These are phyloP conservation scores for Rotaria macrura DNA, from an alignment of 2,888 invertebrate species.

Conservation along the genomic window DNA sequence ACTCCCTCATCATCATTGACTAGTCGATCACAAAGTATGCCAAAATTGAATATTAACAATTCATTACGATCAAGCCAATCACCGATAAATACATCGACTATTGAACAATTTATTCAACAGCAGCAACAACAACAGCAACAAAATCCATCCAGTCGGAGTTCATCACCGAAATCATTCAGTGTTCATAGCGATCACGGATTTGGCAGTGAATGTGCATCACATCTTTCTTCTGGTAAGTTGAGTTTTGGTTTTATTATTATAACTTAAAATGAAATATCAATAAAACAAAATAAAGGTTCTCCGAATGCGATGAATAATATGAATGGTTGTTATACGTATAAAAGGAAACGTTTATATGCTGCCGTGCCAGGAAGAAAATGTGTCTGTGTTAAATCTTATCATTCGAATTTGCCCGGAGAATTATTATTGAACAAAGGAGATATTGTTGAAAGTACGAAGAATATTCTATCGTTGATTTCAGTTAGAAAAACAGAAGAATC, in stretches of 20 bases:
- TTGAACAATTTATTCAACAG: constrained; percentile 1
- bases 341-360: constrained; percentile 35
- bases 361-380: constrained; percentile 66
- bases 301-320: background rate
- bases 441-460: constrained; percentile 67
- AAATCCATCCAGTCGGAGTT: background rate
- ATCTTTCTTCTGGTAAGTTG: background rate
- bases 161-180: constrained; percentile 21
- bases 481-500: background rate
- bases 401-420: constrained; percentile 64
- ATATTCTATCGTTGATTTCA: background rate
- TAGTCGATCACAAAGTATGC: constrained; percentile 11
- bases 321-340: constrained; percentile 34
- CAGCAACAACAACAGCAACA: no score
- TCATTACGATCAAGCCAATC: background rate
- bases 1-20: background rate
- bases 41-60: background rate
- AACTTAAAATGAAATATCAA: no score
- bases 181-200: constrained; percentile 24
- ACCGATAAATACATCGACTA: background rate
- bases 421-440: constrained; percentile 74
- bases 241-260: no score
- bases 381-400: constrained; percentile 72
- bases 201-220: constrained; percentile 19
- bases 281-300: background rate